Evolutionary conservation across 1,140 invertebrate genomes (phyloP), one percentile per base, ranked within the genome.

Genomic region (Brachionus rubens): DNA sequence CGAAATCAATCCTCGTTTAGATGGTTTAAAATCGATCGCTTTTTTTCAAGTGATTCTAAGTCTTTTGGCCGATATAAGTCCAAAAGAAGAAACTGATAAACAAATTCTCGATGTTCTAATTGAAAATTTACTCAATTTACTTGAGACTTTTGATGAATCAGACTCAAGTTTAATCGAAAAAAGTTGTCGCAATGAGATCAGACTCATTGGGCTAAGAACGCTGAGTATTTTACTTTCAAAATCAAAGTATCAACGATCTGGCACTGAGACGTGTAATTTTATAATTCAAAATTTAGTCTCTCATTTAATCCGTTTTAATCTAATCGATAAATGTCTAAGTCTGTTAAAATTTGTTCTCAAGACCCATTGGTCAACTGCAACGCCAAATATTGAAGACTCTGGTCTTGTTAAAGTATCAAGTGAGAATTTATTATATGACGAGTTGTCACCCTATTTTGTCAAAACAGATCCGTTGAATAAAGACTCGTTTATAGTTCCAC

Each of bases 151-250:
- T 2, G 48, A 26, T 16, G 24, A 56, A 0, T 3, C 46, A 0
- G 41, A 50, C 6, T 21, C 7, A 10, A 16, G 1, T 21, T 47
- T 70, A 16, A 52, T 33, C n/a, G 26, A 56, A 12, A 6, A 10
- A 3, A 56, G 21, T 12, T 0, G 10, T 0, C 1, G 5, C 3
- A 54, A 56, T 30, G 48, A 75, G 33, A 50, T 75, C 1, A n/a
- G 40, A 10, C 12, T 75, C 2, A 14, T 75, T 2, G 10, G 26
- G 1, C 12, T 75, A 30, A 28, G 72, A 54, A 54, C 33, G 91
- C 94, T 77, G 16, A 72, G 68, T 24, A 72, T 72, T 26, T 48
- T 72, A 7, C 16, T 72, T 9, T 72, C 68, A 1, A 72, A 72
- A 21, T 72, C 68, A 30, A 72, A 72, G 14, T 72, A 72, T 52